Evolutionary conservation across 2,888 invertebrate genomes (phyloP).

Genomic region (Philonicus albiceps): DNA sequence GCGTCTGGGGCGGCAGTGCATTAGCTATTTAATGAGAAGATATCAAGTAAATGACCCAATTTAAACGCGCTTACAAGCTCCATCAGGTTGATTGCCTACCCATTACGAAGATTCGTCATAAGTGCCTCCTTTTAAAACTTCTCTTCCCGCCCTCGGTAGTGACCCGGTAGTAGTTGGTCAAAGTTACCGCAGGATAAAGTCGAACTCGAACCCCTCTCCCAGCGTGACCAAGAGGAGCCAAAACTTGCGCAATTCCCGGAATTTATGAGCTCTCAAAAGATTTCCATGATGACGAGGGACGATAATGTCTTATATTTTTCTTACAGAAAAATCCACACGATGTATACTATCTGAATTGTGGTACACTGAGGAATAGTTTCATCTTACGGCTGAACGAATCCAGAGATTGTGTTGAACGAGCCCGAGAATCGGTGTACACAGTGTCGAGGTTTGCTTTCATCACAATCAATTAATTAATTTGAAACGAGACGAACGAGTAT

Average conservation of each 20-base stretch:
- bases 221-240: neutral
- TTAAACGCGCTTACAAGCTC: neutral
- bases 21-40: neutral
- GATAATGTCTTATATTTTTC: neutral
- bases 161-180: neutral
- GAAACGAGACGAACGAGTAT: neutral
- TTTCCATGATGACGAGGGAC: neutral
- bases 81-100: neutral
- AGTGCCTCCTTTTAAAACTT: neutral
- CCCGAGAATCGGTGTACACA: constrained; percentile 59
- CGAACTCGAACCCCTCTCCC: neutral
- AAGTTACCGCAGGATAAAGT: neutral
- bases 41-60: constrained; percentile 17
- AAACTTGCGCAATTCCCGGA: neutral
- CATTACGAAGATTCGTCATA: neutral
- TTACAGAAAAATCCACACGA: constrained; percentile 60
- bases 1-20: neutral
- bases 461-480: constrained; percentile 14
- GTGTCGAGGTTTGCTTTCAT: constrained; percentile 57
- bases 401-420: constrained; percentile 61
- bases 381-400: constrained; percentile 63
- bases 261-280: neutral
- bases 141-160: no score
- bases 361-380: constrained; percentile 62
- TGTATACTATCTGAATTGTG: constrained; percentile 63